phyloP scores from a whole-genome alignment of 1,140 invertebrate genomes.

The Prorops nasuta region DNA sequence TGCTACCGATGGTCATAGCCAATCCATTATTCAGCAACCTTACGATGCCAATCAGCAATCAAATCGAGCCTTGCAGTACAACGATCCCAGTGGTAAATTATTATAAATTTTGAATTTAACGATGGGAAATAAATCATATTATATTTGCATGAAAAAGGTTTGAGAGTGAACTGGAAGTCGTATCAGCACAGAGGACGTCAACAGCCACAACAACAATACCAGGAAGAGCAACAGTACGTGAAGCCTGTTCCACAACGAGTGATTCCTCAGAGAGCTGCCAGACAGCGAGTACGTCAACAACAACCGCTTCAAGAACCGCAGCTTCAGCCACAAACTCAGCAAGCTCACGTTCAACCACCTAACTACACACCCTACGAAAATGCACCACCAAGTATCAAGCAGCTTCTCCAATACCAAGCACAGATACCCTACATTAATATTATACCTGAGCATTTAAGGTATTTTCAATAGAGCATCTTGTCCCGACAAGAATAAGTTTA shows the following conservation, averaged over 20 bases:
- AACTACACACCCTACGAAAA: conserved; percentile 37
- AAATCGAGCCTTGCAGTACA: conserved; percentile 40
- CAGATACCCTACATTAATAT: conserved; percentile 50
- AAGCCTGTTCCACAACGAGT: conserved; percentile 14
- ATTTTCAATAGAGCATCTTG: conserved; percentile 3
- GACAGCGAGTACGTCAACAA: no score
- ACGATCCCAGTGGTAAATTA: conserved; percentile 44
- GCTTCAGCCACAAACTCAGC: conserved; percentile 48
- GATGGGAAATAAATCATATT: background rate
- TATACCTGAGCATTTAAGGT: conserved; percentile 53
- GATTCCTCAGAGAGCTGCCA: no score
- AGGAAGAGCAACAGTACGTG: conserved; percentile 19
- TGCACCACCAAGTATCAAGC: conserved; percentile 45
- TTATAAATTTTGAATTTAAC: background rate
- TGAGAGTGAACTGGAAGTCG: conserved; percentile 49
- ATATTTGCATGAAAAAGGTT: conserved; percentile 25
- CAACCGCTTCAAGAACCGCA: conserved; percentile 36
- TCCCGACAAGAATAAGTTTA: background rate
- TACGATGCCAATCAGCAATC: conserved; percentile 28
- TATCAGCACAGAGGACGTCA: conserved; percentile 33
- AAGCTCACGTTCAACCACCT: conserved; percentile 28
- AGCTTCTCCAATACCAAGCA: conserved; percentile 47
- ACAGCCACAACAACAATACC: conserved; percentile 14
- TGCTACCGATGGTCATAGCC: conserved; percentile 29
- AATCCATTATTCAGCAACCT: conserved; percentile 28